A percentile compares a stretch with the other conserved stretches of the same genome.
Conservation (phyloP, 2,888 invertebrate species). For the Oscheius sp. region DNA sequence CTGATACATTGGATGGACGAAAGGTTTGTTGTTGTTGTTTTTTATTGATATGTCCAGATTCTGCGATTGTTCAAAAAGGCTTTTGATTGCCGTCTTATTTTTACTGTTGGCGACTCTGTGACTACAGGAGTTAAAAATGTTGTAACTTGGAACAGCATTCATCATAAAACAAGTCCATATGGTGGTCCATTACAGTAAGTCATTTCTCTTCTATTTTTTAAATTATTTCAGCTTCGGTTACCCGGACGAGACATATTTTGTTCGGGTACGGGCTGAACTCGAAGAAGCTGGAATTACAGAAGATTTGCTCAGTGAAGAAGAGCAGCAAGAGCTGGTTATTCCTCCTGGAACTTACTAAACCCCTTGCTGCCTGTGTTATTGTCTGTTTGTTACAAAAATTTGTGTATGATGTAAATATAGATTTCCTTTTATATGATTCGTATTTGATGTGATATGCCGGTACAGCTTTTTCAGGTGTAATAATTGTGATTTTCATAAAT, state of each 20-base stretch:
- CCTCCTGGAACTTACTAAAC: too few relatives aligned
- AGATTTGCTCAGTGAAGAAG: constrained; percentile 35
- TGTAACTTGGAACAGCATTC: constrained; percentile 89
- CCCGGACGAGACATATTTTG: constrained; percentile 82
- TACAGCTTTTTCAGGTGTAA: too few relatives aligned
- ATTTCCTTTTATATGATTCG: too few relatives aligned
- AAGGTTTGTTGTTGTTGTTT: too few relatives aligned
- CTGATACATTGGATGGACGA: constrained; percentile 29
- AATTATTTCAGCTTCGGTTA: constrained; percentile 75
- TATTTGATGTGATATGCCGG: too few relatives aligned
- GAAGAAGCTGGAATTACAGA: constrained; percentile 71
- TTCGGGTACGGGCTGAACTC: constrained; percentile 75
- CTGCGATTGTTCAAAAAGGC: constrained; percentile 81
- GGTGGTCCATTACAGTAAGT: constrained; percentile 55
- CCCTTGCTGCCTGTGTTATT: too few relatives aligned
- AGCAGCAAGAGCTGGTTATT: background rate
- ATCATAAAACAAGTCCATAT: constrained; percentile 79
- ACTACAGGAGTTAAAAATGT: constrained; percentile 84
- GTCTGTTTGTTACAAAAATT: too few relatives aligned
- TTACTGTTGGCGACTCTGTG: constrained; percentile 85
- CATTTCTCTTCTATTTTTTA: background rate
- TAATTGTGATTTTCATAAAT: too few relatives aligned
- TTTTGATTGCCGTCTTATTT: constrained; percentile 84
- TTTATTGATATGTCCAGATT: too few relatives aligned
- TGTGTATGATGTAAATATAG: too few relatives aligned